Evolutionary conservation across 2,797 vertebrate species (phyloP).

Genomic region (Etheostoma nigrum): DNA sequence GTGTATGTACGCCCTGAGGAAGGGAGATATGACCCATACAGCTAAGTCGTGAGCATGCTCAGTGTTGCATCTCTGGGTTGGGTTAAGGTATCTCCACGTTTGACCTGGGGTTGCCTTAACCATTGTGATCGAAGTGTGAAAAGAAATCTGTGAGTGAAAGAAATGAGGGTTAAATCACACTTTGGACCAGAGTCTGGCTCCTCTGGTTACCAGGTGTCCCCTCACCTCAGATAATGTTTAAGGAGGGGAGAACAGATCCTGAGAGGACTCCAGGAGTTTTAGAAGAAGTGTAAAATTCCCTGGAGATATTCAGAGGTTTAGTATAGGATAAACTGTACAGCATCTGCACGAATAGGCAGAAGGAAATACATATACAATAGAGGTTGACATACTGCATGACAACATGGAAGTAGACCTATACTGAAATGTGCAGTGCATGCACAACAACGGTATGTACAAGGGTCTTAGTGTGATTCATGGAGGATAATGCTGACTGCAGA

Average conservation of each 20-base stretch:
- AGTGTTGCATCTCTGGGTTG: conserved; percentile 12
- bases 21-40: conserved; percentile 49
- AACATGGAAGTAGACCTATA: background rate
- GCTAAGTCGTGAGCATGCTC: conserved; percentile 35
- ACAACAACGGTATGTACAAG: background rate
- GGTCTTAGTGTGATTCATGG: background rate
- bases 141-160: conserved; percentile 54
- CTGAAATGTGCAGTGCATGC: background rate
- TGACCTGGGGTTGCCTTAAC: conserved; percentile 57
- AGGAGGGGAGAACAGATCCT: conserved; percentile 42
- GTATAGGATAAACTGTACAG: background rate
- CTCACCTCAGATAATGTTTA: conserved; percentile 67
- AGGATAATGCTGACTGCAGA: background rate
- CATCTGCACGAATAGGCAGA: background rate
- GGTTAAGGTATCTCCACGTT: conserved; percentile 43
- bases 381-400: conserved; percentile 1
- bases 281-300: conserved; percentile 17
- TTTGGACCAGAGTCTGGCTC: conserved; percentile 62
- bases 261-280: conserved; percentile 17
- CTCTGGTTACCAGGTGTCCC: conserved; percentile 68
- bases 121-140: conserved; percentile 68
- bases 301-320: background rate
- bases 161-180: conserved; percentile 63
- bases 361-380: background rate
- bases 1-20: conserved; percentile 34